These are phyloP conservation scores for Campoplex nolae DNA, from an alignment of 2,888 invertebrate genomes.

Conservation along the genomic window DNA sequence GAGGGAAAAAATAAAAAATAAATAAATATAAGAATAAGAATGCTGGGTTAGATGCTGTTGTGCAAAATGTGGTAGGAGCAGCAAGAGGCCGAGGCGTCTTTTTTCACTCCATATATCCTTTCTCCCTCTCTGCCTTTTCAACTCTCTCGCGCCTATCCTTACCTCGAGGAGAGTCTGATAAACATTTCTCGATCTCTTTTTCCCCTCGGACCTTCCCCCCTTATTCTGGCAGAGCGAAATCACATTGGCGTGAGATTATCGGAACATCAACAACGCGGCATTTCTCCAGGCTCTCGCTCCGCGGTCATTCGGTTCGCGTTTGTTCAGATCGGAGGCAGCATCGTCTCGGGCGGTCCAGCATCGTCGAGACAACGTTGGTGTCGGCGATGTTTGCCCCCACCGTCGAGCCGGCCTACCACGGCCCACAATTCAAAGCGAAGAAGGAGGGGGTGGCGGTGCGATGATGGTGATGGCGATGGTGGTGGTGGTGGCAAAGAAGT, in stretches of 20 bases:
- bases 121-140: not conserved
- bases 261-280: slow-evolving; percentile 48
- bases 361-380: slow-evolving; percentile 72
- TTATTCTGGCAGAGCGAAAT: slow-evolving; percentile 37
- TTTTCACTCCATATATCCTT: slow-evolving; percentile 37
- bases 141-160: slow-evolving; percentile 30
- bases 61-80: not conserved
- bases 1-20: not conserved
- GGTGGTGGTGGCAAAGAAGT: slow-evolving; percentile 61
- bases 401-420: slow-evolving; percentile 36
- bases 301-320: slow-evolving; percentile 67
- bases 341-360: slow-evolving; percentile 78
- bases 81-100: slow-evolving; percentile 46
- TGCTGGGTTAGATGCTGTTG: not conserved
- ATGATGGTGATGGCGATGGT: slow-evolving; percentile 23
- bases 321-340: slow-evolving; percentile 57
- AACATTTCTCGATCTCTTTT: slow-evolving; percentile 49
- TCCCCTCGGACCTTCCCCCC: not conserved
- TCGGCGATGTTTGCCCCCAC: slow-evolving; percentile 61
- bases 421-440: slow-evolving; percentile 23
- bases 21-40: slow-evolving; percentile 29
- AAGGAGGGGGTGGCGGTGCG: slow-evolving; percentile 33
- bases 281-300: slow-evolving; percentile 53
- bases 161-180: slow-evolving; percentile 34
- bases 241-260: slow-evolving; percentile 30